A percentile compares a stretch with the other conserved stretches of the same genome.
Evolutionary conservation across 1,140 invertebrate species (phyloP).

Genomic region (Trichonephila clavata): DNA sequence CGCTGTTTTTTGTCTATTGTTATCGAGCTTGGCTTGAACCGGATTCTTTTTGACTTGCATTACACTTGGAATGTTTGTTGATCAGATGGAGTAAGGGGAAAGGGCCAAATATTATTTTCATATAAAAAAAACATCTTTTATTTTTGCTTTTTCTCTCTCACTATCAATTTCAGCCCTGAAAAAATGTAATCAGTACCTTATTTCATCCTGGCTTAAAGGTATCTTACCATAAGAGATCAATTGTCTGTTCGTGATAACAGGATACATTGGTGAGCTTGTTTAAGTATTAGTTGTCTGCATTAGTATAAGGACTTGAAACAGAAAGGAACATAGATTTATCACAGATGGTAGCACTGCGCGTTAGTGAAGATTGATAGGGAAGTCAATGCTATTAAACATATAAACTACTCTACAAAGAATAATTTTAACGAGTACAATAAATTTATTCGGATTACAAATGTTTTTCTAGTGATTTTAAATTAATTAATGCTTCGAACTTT

Average conservation of each 20-base stretch:
- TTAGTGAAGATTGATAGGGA: too few relatives aligned
- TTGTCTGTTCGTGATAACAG: neutral
- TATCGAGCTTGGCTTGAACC: neutral
- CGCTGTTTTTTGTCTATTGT: neutral
- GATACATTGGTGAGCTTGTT: neutral
- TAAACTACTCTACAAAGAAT: too few relatives aligned
- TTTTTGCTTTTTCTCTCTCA: neutral
- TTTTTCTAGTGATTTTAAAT: too few relatives aligned
- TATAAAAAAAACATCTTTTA: neutral
- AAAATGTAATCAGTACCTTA: neutral
- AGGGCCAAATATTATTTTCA: neutral
- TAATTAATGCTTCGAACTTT: too few relatives aligned
- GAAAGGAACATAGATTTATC: too few relatives aligned
- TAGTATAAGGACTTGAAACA: too few relatives aligned
- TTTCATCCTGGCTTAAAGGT: neutral
- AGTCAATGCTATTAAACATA: too few relatives aligned
- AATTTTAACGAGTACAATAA: too few relatives aligned
- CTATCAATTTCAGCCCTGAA: neutral
- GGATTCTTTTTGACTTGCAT: neutral
- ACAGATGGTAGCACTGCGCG: too few relatives aligned
- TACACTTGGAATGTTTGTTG: neutral
- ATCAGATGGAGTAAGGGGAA: neutral
- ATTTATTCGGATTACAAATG: too few relatives aligned
- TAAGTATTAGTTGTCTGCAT: neutral
- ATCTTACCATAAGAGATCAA: neutral